Evolutionary conservation across 1,140 invertebrate genomes (phyloP).

Genomic region (Myzus persicae): DNA sequence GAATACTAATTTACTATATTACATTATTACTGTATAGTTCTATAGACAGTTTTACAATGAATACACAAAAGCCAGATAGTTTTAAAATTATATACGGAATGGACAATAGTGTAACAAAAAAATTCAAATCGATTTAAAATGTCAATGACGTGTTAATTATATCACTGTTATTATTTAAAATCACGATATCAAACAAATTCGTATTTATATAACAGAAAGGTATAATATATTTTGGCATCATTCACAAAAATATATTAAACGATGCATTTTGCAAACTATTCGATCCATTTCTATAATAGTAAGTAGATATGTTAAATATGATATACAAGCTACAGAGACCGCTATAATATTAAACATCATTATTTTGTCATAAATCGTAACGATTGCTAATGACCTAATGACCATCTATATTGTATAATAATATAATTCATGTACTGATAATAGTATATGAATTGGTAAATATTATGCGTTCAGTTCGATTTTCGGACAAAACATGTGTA

Average conservation of each 20-base stretch:
- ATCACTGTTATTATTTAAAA: constrained; percentile 25
- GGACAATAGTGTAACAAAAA: not conserved
- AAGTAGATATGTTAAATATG: not conserved
- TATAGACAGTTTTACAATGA: not conserved
- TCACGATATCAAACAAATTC: not conserved
- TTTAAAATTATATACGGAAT: not conserved
- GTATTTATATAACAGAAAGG: not conserved
- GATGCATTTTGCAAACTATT: not conserved
- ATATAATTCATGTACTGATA: not conserved
- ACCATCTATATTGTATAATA: not conserved
- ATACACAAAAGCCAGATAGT: not conserved
- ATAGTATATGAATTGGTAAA: not conserved
- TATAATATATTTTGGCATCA: not conserved
- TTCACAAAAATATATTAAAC: not conserved
- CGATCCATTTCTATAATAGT: not conserved
- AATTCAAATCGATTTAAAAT: not conserved
- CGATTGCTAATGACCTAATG: not conserved
- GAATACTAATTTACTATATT: too few relatives aligned
- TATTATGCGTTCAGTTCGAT: not conserved
- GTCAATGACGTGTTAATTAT: not conserved
- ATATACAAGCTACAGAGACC: not conserved
- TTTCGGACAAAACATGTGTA: not conserved
- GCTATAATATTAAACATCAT: not conserved
- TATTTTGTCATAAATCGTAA: constrained; percentile 23
- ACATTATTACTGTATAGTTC: too few relatives aligned